Evolutionary conservation across 2,797 vertebrate genomes (phyloP).

Genomic region (Columba guinea): DNA sequence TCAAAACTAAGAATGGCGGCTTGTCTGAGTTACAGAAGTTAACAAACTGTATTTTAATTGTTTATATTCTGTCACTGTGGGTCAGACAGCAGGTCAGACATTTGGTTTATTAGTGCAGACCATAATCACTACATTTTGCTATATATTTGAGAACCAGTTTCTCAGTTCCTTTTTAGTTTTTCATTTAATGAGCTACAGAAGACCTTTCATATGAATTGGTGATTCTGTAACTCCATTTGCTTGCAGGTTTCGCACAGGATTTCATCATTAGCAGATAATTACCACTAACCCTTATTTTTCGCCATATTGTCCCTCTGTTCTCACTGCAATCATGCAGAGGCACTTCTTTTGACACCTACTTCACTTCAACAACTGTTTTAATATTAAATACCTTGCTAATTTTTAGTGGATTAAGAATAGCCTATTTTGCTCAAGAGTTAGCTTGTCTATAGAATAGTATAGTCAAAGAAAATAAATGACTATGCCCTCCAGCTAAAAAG

Average conservation of each 20-base stretch:
- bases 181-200: slow-evolving; percentile 27
- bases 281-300: not conserved
- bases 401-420: slow-evolving; percentile 3
- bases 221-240: not conserved
- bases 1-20: not conserved
- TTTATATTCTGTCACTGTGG: not conserved
- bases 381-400: not conserved
- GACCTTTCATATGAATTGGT: not conserved
- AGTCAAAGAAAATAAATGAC: not conserved
- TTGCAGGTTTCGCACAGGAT: not conserved
- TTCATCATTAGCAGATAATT: slow-evolving; percentile 29
- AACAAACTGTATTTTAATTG: slow-evolving; percentile 44
- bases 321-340: not conserved
- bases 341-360: not conserved
- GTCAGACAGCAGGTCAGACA: slow-evolving; percentile 8
- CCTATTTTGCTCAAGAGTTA: not conserved
- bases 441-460: not conserved
- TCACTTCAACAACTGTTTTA: not conserved
- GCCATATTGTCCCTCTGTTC: not conserved
- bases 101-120: slow-evolving; percentile 10
- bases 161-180: not conserved
- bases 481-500: not conserved
- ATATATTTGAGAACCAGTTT: not conserved
- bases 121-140: not conserved
- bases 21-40: slow-evolving; percentile 8